These are phyloP conservation scores for Aporophyla nigra DNA, from an alignment of 2,888 invertebrate genomes.

Conservation along the genomic window DNA sequence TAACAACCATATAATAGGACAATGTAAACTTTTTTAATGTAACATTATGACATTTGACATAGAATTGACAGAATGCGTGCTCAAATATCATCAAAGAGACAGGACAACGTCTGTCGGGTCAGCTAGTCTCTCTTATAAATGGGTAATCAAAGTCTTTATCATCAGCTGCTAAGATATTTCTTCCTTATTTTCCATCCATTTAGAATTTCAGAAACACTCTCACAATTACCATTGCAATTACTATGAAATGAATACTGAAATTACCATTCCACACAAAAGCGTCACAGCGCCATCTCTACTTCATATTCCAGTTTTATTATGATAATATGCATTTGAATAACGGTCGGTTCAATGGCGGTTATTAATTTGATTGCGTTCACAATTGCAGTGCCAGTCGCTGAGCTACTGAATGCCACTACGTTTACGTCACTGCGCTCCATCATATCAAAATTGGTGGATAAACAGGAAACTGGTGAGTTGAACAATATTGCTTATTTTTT, in stretches of 20 bases:
- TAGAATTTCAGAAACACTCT: conserved; percentile 9
- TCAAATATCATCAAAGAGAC: too few species aligned
- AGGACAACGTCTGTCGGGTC: too few species aligned
- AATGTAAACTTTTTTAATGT: too few species aligned
- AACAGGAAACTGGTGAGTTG: conserved; percentile 86
- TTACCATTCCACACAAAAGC: conserved; percentile 42
- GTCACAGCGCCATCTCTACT: conserved; percentile 38
- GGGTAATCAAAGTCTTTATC: background rate
- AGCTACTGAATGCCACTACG: conserved; percentile 84
- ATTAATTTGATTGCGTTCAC: conserved; percentile 59
- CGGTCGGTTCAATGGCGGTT: conserved; percentile 55
- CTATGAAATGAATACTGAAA: conserved; percentile 37
- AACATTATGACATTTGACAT: too few species aligned
- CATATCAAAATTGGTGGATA: conserved; percentile 86
- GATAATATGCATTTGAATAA: conserved; percentile 61
- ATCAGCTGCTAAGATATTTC: background rate
- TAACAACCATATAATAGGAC: too few species aligned
- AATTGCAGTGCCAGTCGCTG: conserved; percentile 85
- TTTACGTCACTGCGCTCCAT: conserved; percentile 87
- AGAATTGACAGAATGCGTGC: too few species aligned
- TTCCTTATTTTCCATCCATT: background rate
- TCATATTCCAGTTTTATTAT: conserved; percentile 61
- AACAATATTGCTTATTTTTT: background rate
- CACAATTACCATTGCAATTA: conserved; percentile 19
- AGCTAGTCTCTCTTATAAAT: too few species aligned